Evolutionary conservation across 2,113 vertebrate species (phyloP).

Genomic region (Peromyscus leucopus): DNA sequence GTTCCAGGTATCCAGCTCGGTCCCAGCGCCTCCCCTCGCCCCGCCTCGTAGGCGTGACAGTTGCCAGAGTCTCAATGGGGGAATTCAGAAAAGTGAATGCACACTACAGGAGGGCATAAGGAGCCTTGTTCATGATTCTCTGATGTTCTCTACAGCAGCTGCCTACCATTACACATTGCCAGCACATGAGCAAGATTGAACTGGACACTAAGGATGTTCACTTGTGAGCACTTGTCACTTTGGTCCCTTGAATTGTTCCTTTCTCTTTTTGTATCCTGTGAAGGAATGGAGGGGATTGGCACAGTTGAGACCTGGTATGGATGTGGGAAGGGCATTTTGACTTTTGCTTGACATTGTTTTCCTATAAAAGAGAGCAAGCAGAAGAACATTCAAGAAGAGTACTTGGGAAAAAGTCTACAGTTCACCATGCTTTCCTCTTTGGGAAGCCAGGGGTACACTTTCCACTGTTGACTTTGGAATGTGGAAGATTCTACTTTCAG

Average conservation of each 20-base stretch:
- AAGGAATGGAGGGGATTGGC: not conserved
- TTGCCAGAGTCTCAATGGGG: too few relatives aligned
- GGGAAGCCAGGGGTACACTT: not conserved
- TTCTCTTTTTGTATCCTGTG: not conserved
- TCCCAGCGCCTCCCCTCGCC: too few relatives aligned
- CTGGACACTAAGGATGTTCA: not conserved
- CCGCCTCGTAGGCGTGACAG: too few relatives aligned
- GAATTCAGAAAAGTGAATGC: too few relatives aligned
- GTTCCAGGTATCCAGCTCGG: too few relatives aligned
- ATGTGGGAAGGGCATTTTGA: not conserved
- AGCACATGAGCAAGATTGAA: not conserved
- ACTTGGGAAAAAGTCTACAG: not conserved
- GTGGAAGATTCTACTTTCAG: not conserved
- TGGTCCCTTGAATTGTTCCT: not conserved
- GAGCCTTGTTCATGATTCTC: not conserved
- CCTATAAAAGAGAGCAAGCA: too few relatives aligned
- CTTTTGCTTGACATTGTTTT: not conserved
- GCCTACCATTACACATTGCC: not conserved
- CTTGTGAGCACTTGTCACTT: not conserved
- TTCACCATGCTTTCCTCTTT: not conserved
- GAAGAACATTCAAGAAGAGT: not conserved
- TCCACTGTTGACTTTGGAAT: not conserved
- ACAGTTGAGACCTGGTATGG: not conserved
- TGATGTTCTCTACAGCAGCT: not conserved
- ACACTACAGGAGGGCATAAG: too few relatives aligned